These are phyloP conservation scores for Scaeva pyrastri DNA, from an alignment of 2,888 invertebrate species.

Conservation along the genomic window DNA sequence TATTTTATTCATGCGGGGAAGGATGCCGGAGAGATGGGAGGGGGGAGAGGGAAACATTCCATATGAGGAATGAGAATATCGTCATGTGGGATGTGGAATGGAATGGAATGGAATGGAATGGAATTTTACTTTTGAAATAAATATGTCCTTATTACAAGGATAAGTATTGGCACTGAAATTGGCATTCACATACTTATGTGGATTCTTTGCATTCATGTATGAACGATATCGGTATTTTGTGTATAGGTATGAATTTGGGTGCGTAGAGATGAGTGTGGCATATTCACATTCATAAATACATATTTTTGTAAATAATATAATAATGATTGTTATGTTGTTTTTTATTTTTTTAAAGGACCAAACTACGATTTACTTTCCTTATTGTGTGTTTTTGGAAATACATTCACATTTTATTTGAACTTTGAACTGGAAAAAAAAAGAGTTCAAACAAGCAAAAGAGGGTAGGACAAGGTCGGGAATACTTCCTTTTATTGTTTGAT, in stretches of 20 bases:
- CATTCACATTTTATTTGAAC: no score
- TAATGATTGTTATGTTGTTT: neutral
- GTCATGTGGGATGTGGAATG: neutral
- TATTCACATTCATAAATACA: neutral
- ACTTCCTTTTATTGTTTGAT: no score
- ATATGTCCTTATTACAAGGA: slow-evolving; percentile 37
- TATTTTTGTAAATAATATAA: neutral
- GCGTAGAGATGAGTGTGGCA: neutral
- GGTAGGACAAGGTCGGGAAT: no score
- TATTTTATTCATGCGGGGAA: slow-evolving; percentile 5
- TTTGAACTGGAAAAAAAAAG: no score
- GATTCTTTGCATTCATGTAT: neutral
- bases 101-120: slow-evolving; percentile 13
- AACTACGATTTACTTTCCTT: neutral
- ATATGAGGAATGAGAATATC: neutral
- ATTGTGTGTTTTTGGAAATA: no score
- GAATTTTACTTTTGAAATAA: slow-evolving; percentile 55
- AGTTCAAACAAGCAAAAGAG: no score
- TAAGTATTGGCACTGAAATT: slow-evolving; percentile 25
- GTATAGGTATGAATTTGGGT: neutral
- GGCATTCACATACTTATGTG: slow-evolving; percentile 55
- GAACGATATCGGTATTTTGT: neutral
- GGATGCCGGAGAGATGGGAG: neutral
- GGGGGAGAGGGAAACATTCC: slow-evolving; percentile 7
- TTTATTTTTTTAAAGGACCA: neutral